phyloP scores from a whole-genome alignment of 1,140 invertebrate species.

The Spodoptera litura region DNA sequence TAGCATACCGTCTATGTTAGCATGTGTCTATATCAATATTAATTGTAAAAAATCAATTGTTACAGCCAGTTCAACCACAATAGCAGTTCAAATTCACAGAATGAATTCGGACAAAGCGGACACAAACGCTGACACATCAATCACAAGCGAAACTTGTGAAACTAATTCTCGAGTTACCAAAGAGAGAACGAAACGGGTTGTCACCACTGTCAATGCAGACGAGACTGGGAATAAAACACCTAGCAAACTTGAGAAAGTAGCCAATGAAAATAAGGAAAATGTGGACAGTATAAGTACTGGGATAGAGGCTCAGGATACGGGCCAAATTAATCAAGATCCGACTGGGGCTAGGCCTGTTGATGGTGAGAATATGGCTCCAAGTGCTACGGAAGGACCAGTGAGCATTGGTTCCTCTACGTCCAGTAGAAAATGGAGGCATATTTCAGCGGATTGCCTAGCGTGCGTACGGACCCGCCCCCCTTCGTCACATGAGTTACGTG shows the following conservation, averaged over 20 bases:
- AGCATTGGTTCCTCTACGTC: background rate
- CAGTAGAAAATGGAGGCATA: constrained; percentile 64
- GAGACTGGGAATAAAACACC: background rate
- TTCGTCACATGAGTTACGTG: constrained; percentile 77
- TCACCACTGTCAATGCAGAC: constrained; percentile 10
- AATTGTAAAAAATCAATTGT: background rate
- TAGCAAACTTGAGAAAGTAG: background rate
- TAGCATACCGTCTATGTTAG: too few species aligned
- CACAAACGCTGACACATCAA: constrained; percentile 5
- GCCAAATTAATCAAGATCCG: background rate
- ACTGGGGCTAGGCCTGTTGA: background rate
- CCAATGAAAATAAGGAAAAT: constrained; percentile 19
- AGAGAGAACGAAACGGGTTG: constrained; percentile 30
- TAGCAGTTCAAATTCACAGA: constrained; percentile 32
- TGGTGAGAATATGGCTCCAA: background rate
- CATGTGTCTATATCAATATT: background rate
- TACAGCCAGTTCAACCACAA: constrained; percentile 20
- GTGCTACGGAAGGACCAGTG: background rate
- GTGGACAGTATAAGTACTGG: background rate
- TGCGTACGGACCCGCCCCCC: constrained; percentile 77
- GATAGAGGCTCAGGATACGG: background rate
- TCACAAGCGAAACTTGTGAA: constrained; percentile 8
- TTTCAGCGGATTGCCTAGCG: constrained; percentile 70
- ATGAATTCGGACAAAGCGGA: constrained; percentile 28
- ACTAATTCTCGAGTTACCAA: constrained; percentile 28